Evolutionary conservation across 1,140 invertebrate genomes (phyloP).

Genomic region (Diachasmimorpha longicaudata): DNA sequence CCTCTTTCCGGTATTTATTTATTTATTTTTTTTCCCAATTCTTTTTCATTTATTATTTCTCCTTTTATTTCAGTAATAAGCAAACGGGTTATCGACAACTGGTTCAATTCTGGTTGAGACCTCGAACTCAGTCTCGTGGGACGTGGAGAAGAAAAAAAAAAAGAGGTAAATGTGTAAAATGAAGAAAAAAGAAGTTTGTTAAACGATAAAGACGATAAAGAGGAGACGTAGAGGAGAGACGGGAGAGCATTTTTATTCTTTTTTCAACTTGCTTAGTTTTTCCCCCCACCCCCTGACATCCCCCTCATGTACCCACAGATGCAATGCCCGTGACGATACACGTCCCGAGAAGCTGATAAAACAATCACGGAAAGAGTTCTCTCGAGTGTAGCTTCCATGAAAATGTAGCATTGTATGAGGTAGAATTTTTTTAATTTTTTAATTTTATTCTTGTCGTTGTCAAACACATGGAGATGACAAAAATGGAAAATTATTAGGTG

Average conservation of each 20-base stretch:
- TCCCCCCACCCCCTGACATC: not conserved
- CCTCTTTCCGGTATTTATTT: not conserved
- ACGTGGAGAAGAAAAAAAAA: not conserved
- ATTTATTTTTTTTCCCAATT: not conserved
- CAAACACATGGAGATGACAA: no score
- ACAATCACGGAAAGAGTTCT: slow-evolving; percentile 11
- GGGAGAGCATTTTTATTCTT: not conserved
- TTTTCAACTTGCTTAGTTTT: slow-evolving; percentile 6
- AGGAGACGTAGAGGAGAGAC: not conserved
- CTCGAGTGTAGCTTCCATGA: not conserved
- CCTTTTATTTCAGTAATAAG: slow-evolving; percentile 10
- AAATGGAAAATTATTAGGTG: no score
- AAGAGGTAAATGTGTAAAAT: not conserved
- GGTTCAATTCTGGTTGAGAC: slow-evolving; percentile 18
- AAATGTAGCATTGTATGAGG: not conserved
- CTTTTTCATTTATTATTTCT: not conserved
- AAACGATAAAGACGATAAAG: not conserved
- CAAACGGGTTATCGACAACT: slow-evolving; percentile 24
- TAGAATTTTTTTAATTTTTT: not conserved
- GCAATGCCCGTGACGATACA: slow-evolving; percentile 16
- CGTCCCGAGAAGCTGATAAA: slow-evolving; percentile 13
- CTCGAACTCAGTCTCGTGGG: not conserved
- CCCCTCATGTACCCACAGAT: slow-evolving; percentile 1
- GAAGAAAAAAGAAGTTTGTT: not conserved
- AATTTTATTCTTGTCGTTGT: no score